A percentile compares a stretch with the other conserved stretches of the same genome.
Evolutionary conservation across 2,797 vertebrate genomes (phyloP).

Genomic region (Diglossa cyanea): DNA sequence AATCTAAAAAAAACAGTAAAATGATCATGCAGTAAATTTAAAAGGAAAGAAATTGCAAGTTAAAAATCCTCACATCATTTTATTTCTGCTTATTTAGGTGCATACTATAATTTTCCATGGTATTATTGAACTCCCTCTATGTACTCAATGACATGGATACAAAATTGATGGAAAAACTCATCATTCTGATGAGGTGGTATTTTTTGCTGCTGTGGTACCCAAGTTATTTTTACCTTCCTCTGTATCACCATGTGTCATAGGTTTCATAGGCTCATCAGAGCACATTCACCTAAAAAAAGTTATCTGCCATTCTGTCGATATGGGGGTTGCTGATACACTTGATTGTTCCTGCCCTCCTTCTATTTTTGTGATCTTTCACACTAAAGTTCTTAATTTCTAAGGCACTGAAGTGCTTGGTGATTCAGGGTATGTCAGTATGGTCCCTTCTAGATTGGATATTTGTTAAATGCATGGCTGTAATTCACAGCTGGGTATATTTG

Average conservation of each 20-base stretch:
- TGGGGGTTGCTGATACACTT: not conserved
- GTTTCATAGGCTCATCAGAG: not conserved
- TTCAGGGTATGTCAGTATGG: not conserved
- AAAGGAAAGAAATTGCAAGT: not conserved
- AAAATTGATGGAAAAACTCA: not conserved
- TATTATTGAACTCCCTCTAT: not conserved
- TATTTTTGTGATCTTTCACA: not conserved
- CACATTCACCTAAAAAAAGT: conserved; percentile 11
- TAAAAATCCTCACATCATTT: not conserved
- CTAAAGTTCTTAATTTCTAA: conserved; percentile 1
- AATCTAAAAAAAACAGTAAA: not conserved
- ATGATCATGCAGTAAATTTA: not conserved
- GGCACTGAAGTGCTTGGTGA: not conserved
- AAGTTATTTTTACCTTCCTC: conserved; percentile 18
- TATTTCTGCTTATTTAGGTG: not conserved
- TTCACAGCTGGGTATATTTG: not conserved
- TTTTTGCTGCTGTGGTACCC: conserved; percentile 2
- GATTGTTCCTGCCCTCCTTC: not conserved
- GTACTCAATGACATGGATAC: not conserved
- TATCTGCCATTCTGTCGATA: not conserved
- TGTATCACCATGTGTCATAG: not conserved
- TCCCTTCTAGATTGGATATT: not conserved
- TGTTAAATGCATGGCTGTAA: conserved; percentile 10
- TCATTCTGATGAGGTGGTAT: not conserved
- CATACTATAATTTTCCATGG: not conserved